phyloP scores from a whole-genome alignment of 2,113 vertebrate species.

The Paraplagusia blochii region DNA sequence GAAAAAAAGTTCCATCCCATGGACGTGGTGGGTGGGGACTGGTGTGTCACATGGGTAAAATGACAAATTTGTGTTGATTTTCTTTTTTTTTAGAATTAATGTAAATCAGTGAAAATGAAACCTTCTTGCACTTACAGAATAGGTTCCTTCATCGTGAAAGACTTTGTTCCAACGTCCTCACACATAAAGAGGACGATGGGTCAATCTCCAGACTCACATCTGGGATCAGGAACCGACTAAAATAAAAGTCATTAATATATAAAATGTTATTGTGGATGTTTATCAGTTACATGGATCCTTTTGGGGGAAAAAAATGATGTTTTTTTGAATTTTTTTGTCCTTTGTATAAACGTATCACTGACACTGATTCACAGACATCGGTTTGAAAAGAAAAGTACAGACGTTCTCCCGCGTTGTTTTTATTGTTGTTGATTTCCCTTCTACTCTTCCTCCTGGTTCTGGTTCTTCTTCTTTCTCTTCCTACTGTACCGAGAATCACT shows the following conservation, averaged over 20 bases:
- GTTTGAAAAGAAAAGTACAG: slow-evolving; percentile 52
- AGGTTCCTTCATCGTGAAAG: neutral
- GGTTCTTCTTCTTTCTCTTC: slow-evolving; percentile 47
- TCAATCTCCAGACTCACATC: slow-evolving; percentile 12
- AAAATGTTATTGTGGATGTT: slow-evolving; percentile 68
- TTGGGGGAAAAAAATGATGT: slow-evolving; percentile 45
- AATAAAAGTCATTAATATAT: slow-evolving; percentile 65
- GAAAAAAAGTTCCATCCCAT: slow-evolving; percentile 17
- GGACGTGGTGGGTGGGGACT: slow-evolving; percentile 10
- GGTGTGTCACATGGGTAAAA: neutral
- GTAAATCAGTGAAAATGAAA: slow-evolving; percentile 25
- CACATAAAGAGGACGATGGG: slow-evolving; percentile 8
- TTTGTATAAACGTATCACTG: slow-evolving; percentile 52
- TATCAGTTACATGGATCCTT: slow-evolving; percentile 66
- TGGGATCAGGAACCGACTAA: slow-evolving; percentile 18
- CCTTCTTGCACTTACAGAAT: slow-evolving; percentile 44
- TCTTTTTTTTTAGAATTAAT: slow-evolving; percentile 37
- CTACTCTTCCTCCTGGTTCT: slow-evolving; percentile 33
- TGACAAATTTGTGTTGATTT: slow-evolving; percentile 20
- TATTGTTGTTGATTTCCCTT: slow-evolving; percentile 46
- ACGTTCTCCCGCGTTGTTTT: slow-evolving; percentile 53
- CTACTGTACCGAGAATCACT: slow-evolving; percentile 56
- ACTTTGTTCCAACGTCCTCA: slow-evolving; percentile 1
- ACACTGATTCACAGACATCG: slow-evolving; percentile 13
- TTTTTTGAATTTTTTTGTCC: slow-evolving; percentile 60